Conservation (phyloP, 2,797 vertebrate genomes). For the Esox lucius region DNA sequence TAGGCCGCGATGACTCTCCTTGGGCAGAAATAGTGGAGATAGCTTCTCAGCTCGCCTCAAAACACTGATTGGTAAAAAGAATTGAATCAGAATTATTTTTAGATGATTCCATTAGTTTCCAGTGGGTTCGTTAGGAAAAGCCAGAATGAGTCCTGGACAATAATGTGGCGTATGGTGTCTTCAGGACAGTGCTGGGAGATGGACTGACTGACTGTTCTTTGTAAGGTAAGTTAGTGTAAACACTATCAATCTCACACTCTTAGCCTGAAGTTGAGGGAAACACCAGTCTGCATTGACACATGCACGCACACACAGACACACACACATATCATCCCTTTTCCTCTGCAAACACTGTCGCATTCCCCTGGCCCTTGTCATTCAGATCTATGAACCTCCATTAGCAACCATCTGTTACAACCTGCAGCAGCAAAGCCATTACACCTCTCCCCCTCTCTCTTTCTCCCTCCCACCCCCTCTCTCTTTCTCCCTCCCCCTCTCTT, state of each 20-base stretch:
- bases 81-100: conserved; percentile 6
- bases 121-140: not conserved
- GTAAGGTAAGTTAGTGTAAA: not conserved
- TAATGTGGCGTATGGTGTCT: conserved; percentile 1
- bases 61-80: conserved; percentile 49
- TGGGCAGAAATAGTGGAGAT: conserved; percentile 72
- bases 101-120: conserved; percentile 34
- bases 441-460: conserved; percentile 5
- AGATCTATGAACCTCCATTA: conserved; percentile 85
- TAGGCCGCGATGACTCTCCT: conserved; percentile 72
- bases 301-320: conserved; percentile 18
- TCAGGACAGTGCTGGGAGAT: not conserved
- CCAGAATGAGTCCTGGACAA: conserved; percentile 11
- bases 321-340: conserved; percentile 14
- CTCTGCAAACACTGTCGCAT: conserved; percentile 55
- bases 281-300: conserved; percentile 25
- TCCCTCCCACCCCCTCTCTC: not conserved
- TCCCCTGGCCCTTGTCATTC: conserved; percentile 75
- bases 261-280: conserved; percentile 18
- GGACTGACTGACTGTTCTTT: not conserved
- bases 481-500: too few relatives aligned
- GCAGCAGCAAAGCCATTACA: conserved; percentile 76
- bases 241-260: not conserved
- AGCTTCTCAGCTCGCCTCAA: conserved; percentile 54
- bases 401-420: conserved; percentile 84